Evolutionary conservation across 2,888 invertebrate species (phyloP), one percentile per base, ranked within the genome.

Genomic region (Hydriomena furcata): DNA sequence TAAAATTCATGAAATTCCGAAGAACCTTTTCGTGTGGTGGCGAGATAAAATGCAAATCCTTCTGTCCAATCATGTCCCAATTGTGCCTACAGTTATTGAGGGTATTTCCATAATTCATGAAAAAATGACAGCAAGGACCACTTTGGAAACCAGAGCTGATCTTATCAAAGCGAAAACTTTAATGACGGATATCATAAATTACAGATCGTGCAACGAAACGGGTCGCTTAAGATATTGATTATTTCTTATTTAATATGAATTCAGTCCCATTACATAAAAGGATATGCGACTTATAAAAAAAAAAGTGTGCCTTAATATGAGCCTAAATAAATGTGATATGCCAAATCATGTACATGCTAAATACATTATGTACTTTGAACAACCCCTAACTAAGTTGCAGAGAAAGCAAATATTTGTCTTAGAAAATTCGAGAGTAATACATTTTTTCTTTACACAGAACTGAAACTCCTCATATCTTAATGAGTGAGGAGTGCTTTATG

Each of bases 1-100:
- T 52, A 28, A 52, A 46, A 52, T 52, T 52, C 36, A 52, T 52
- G 45, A 48, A 13, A 40, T 36, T 47, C 52, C 11, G 17, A 37
- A 23, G 32, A 31, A 4, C 27, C 7, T 7, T 32, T 35, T 36
- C 30, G 32, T 43, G 34, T 17, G 32, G 27, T 0, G 27, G 10
- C 6, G 38, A 43, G 34, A 41, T 36, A 35, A 25, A 35, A 36
- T 40, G 25, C 12, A 31, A 31, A 25, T 30, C 11, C 12, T 3
- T 45, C 10, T 5, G 4, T 40, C 10, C n/a, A 28, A 13, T 24
- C 6, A 11, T 12, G 25, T 12, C 32, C 17, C n/a, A 32, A 42
- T 42, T 20, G 32, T 12, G n/a, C n/a, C n/a, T n/a, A 13, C 37
- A 10, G 38, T 31, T 20, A 21, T 25, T 20, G 8, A 25, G 21